Percentiles rank a stretch among this genome's conserved stretches.
These are phyloP conservation scores for Galaxea fascicularis DNA, from an alignment of 92 coral and sea anemone genomes.

Conservation along the genomic window DNA sequence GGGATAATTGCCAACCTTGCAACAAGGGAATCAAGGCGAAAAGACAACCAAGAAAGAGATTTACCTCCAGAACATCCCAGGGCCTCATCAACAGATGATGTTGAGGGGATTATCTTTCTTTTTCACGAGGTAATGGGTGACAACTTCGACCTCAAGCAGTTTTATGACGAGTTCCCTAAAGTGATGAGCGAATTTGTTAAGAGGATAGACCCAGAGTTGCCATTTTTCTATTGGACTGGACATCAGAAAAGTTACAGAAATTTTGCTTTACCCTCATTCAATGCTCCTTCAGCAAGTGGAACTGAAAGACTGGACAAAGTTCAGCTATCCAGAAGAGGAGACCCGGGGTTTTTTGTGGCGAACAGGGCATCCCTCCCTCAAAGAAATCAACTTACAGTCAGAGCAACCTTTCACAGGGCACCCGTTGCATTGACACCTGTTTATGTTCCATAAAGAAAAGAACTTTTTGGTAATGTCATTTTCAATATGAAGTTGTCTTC, in stretches of 20 bases:
- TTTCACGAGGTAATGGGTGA: constrained; percentile 52
- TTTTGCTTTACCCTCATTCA: constrained; percentile 49
- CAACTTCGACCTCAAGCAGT: constrained; percentile 45
- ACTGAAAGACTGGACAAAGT: constrained; percentile 51
- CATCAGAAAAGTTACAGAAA: constrained; percentile 39
- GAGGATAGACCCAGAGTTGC: constrained; percentile 36
- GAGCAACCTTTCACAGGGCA: constrained; percentile 67
- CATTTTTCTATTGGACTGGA: constrained; percentile 54
- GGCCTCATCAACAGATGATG: constrained; percentile 74
- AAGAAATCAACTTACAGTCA: constrained; percentile 49
- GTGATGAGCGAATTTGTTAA: constrained; percentile 44
- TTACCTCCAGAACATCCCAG: constrained; percentile 67
- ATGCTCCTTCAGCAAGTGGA: constrained; percentile 21
- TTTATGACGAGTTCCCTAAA: constrained; percentile 25
- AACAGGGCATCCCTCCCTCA: constrained; percentile 55
- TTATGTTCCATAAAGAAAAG: too few species aligned
- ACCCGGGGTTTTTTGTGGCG: constrained; percentile 66
- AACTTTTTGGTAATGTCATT: too few species aligned
- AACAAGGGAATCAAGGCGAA: constrained; percentile 39
- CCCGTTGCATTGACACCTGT: constrained; percentile 71
- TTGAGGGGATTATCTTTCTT: constrained; percentile 49
- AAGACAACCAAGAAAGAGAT: background rate
- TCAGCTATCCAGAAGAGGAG: constrained; percentile 42
- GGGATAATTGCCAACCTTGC: constrained; percentile 57
- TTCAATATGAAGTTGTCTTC: too few species aligned